Evolutionary conservation across 2,888 invertebrate species (phyloP).

Genomic region (Hemaris fuciformis): DNA sequence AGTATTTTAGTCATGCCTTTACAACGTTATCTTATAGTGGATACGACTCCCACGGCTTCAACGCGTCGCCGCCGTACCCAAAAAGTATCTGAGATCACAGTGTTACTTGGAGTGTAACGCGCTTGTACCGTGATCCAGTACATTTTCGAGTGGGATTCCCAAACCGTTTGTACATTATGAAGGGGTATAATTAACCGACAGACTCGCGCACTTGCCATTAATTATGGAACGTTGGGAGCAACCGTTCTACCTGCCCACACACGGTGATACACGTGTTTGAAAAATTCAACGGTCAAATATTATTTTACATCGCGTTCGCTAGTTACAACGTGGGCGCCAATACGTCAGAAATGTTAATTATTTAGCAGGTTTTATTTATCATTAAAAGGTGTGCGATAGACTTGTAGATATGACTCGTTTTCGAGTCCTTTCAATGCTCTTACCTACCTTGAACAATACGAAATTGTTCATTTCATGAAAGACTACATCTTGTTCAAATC

Average conservation of each 20-base stretch:
- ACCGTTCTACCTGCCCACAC: background rate
- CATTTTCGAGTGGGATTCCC: slow-evolving; percentile 69
- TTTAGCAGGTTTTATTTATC: no score
- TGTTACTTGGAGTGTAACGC: slow-evolving; percentile 33
- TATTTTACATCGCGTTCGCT: background rate
- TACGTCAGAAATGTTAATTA: no score
- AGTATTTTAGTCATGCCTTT: no score
- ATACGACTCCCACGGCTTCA: no score
- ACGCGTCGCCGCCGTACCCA: background rate
- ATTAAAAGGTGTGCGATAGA: no score
- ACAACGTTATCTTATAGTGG: no score
- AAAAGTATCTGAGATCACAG: slow-evolving; percentile 73
- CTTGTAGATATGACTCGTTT: no score
- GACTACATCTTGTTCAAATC: no score
- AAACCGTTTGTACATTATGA: slow-evolving; percentile 76
- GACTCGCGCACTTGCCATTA: slow-evolving; percentile 40
- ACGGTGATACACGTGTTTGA: background rate
- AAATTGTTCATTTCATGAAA: no score
- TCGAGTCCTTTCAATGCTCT: no score
- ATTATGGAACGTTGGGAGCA: slow-evolving; percentile 38
- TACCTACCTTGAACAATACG: no score
- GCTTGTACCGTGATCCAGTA: slow-evolving; percentile 49
- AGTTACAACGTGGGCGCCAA: no score
- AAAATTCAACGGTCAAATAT: background rate
- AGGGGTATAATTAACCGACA: slow-evolving; percentile 75